Conservation (phyloP, 2,888 invertebrate species). For the Rotaria macrura region DNA sequence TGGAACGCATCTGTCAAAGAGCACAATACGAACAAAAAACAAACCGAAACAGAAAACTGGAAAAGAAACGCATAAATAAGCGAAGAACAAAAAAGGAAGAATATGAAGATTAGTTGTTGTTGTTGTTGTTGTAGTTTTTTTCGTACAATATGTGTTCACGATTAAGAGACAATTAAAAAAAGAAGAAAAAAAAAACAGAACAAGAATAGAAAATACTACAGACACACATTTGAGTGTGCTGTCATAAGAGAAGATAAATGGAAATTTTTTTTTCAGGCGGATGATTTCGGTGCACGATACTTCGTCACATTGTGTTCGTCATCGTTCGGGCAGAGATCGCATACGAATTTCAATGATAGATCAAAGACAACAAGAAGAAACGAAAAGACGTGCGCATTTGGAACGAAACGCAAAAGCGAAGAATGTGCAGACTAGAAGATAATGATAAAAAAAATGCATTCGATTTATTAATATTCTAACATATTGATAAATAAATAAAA, state of each 20-base stretch:
- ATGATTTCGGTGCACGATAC: neutral
- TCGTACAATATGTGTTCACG: neutral
- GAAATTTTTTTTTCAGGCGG: neutral
- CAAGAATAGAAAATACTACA: neutral
- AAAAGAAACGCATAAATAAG: neutral
- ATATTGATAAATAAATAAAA: neutral
- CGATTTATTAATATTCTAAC: neutral
- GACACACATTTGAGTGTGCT: neutral
- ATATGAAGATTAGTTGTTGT: neutral
- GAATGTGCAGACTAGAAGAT: neutral
- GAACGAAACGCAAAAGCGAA: neutral
- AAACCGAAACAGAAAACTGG: neutral
- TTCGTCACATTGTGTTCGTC: neutral
- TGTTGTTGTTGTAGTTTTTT: no score
- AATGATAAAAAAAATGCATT: neutral
- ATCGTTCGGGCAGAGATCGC: neutral
- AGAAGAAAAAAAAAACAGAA: neutral
- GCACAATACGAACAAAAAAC: neutral
- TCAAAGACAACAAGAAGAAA: neutral
- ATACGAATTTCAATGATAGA: neutral
- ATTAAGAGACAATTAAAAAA: neutral
- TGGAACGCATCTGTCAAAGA: neutral
- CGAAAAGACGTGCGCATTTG: neutral
- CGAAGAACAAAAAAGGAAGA: neutral
- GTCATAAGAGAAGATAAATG: neutral